These are phyloP conservation scores for Neodiprion pinetum DNA, from an alignment of 1,140 invertebrate species.

Conservation along the genomic window DNA sequence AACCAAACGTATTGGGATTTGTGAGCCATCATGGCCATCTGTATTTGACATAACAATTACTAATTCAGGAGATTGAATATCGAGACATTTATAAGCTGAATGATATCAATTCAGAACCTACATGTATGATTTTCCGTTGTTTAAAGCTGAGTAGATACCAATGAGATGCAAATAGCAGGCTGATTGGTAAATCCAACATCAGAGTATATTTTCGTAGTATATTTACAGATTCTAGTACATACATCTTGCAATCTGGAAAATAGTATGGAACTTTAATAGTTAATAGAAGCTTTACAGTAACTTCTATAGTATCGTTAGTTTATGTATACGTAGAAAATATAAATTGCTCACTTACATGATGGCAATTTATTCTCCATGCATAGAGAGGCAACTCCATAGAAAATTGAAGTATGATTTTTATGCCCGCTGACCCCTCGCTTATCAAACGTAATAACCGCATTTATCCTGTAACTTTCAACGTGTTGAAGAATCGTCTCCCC, in stretches of 20 bases:
- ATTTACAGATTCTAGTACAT: slow-evolving; percentile 83
- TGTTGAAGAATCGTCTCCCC: slow-evolving; percentile 75
- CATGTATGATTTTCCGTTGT: slow-evolving; percentile 51
- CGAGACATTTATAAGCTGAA: slow-evolving; percentile 26
- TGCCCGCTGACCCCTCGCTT: slow-evolving; percentile 88
- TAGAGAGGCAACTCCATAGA: slow-evolving; percentile 78
- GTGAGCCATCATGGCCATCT: slow-evolving; percentile 85
- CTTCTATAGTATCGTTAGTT: slow-evolving; percentile 4
- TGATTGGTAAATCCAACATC: slow-evolving; percentile 82
- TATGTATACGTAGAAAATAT: slow-evolving; percentile 1
- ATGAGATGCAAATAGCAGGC: slow-evolving; percentile 75
- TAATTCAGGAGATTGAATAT: slow-evolving; percentile 22
- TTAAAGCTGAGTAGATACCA: slow-evolving; percentile 69
- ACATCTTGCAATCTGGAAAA: slow-evolving; percentile 79
- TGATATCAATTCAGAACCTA: slow-evolving; percentile 36
- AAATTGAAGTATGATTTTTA: slow-evolving; percentile 86
- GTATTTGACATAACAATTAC: slow-evolving; percentile 33
- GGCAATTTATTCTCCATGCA: slow-evolving; percentile 78
- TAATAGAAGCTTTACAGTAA: slow-evolving; percentile 2
- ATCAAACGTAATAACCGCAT: slow-evolving; percentile 92
- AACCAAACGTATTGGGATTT: slow-evolving; percentile 93
- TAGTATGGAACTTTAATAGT: slow-evolving; percentile 12
- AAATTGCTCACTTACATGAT: slow-evolving; percentile 62
- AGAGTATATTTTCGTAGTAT: slow-evolving; percentile 87
- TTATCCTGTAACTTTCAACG: slow-evolving; percentile 77